phyloP scores from a whole-genome alignment of 2,888 invertebrate species.

The Crossocerus cetratus region DNA sequence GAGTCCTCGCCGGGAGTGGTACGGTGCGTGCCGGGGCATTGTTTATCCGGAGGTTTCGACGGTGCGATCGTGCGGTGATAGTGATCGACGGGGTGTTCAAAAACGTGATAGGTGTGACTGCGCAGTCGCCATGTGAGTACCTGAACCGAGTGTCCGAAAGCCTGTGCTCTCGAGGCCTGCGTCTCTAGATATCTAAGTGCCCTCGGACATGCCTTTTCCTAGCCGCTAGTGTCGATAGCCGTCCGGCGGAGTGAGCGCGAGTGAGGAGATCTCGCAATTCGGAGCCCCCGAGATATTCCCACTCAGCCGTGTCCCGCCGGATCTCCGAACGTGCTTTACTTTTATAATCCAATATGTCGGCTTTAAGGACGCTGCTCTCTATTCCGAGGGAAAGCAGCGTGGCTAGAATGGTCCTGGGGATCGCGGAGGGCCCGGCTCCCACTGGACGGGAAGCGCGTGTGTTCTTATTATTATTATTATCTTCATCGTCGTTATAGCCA shows the following conservation, averaged over 20 bases:
- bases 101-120: constrained; percentile 75
- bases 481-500: constrained; percentile 61
- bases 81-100: constrained; percentile 57
- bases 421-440: neutral
- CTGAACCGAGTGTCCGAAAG: constrained; percentile 47
- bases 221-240: neutral
- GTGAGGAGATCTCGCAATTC: constrained; percentile 1
- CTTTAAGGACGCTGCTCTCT: constrained; percentile 53
- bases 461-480: constrained; percentile 60
- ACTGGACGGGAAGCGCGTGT: constrained; percentile 48
- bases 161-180: constrained; percentile 23
- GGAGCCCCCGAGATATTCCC: neutral
- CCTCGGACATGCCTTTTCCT: neutral
- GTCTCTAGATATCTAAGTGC: constrained; percentile 8
- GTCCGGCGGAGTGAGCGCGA: neutral
- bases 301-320: constrained; percentile 39
- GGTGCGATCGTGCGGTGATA: constrained; percentile 42
- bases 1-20: constrained; percentile 13
- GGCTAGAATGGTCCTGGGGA: neutral
- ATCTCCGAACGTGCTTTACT: constrained; percentile 58
- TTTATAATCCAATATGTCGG: constrained; percentile 63
- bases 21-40: neutral
- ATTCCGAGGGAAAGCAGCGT: constrained; percentile 16
- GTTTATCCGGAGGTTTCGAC: neutral
- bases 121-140: constrained; percentile 76